Conservation (phyloP, 2,888 invertebrate species). For the Thymelicus lineola region DNA sequence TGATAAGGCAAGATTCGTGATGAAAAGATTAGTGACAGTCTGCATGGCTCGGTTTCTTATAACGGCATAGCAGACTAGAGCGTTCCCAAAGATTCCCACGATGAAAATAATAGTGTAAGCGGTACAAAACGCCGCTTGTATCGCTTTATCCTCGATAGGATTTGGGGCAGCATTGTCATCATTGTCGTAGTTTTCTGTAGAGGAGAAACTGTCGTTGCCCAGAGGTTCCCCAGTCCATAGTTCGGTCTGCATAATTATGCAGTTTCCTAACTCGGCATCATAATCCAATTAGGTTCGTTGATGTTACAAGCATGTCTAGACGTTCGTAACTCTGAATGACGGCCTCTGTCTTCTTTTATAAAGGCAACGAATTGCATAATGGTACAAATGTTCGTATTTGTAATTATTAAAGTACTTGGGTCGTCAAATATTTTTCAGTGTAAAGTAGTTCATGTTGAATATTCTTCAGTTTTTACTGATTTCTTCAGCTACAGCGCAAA, state of each 20-base stretch:
- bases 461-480: background rate
- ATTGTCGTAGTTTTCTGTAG: constrained; percentile 54
- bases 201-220: constrained; percentile 56
- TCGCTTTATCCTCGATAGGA: constrained; percentile 87
- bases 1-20: constrained; percentile 94
- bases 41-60: constrained; percentile 94
- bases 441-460: background rate
- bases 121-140: constrained; percentile 90
- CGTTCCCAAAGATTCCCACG: constrained; percentile 92
- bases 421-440: constrained; percentile 15
- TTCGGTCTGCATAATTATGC: constrained; percentile 73
- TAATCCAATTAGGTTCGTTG: constrained; percentile 65
- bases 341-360: constrained; percentile 40
- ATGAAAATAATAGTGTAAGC: constrained; percentile 92
- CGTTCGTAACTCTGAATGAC: constrained; percentile 45
- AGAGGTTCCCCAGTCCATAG: constrained; percentile 62
- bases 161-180: constrained; percentile 64
- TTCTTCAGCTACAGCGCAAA: constrained; percentile 3
- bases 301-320: constrained; percentile 62
- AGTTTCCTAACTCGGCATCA: constrained; percentile 69
- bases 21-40: constrained; percentile 96
- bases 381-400: constrained; percentile 27
- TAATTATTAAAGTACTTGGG: background rate
- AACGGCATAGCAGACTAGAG: constrained; percentile 94
- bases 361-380: constrained; percentile 42